Evolutionary conservation across 2,113 vertebrate genomes (phyloP).

Genomic region (Grus americana): DNA sequence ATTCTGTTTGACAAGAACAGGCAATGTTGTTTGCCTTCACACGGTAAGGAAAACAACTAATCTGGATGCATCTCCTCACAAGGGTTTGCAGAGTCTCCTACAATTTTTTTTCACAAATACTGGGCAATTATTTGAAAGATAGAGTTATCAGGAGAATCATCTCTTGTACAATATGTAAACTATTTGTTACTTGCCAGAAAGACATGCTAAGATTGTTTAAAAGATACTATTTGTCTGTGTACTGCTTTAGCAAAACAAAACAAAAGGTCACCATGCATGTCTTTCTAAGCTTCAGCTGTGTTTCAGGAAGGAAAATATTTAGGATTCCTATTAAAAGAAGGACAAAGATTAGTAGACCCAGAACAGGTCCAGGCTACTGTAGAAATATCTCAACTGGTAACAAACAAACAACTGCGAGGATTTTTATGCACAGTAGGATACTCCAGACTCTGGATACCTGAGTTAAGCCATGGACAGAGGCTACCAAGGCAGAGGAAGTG

Average conservation of each 20-base stretch:
- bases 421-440: not conserved
- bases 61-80: too few relatives aligned
- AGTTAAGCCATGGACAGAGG: not conserved
- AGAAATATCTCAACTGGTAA: not conserved
- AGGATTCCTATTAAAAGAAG: not conserved
- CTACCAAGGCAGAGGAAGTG: too few relatives aligned
- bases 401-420: not conserved
- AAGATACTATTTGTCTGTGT: not conserved
- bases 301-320: not conserved
- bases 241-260: not conserved
- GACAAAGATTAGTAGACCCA: not conserved
- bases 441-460: not conserved
- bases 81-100: too few relatives aligned
- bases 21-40: too few relatives aligned
- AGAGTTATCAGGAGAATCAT: too few relatives aligned
- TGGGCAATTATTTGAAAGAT: too few relatives aligned
- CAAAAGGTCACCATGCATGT: not conserved
- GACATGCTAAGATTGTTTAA: not conserved
- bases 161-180: not conserved
- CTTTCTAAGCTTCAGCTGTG: not conserved
- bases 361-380: not conserved
- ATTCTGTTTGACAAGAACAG: too few relatives aligned
- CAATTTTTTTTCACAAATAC: too few relatives aligned
- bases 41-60: too few relatives aligned
- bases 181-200: not conserved